phyloP scores from a whole-genome alignment of 2,113 vertebrate genomes.

The Catharus fuscescens region DNA sequence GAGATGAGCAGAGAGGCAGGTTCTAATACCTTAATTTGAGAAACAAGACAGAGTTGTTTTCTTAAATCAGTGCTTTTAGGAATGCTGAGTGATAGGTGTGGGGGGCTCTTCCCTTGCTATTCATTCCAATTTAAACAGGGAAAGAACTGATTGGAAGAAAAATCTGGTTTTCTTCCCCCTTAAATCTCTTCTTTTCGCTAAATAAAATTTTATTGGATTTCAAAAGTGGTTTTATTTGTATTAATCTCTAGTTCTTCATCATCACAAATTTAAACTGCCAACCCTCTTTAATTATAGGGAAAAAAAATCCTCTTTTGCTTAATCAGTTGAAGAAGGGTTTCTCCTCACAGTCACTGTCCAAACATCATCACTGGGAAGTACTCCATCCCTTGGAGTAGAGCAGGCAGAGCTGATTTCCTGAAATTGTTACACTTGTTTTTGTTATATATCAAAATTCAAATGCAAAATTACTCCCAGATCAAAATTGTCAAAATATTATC shows the following conservation, averaged over 20 bases:
- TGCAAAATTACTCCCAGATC: neutral
- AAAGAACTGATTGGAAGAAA: neutral
- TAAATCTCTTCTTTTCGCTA: neutral
- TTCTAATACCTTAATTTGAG: constrained; percentile 39
- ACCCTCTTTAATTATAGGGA: neutral
- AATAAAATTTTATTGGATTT: neutral
- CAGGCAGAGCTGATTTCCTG: neutral
- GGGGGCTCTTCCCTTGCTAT: neutral
- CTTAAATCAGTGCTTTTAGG: neutral
- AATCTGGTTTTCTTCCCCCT: neutral
- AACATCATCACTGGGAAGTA: constrained; percentile 8
- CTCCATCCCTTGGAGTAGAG: neutral
- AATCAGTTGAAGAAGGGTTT: neutral
- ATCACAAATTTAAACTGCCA: neutral
- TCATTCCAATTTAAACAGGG: neutral
- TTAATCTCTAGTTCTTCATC: neutral
- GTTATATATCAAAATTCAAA: constrained; percentile 14
- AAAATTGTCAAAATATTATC: constrained; percentile 25
- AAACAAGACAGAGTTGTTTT: neutral
- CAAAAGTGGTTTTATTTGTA: neutral
- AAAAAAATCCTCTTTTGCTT: neutral
- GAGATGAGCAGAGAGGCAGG: neutral
- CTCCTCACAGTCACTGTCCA: constrained; percentile 6
- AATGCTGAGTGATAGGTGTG: neutral
- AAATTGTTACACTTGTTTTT: constrained; percentile 10